phyloP scores from a whole-genome alignment of 2,113 vertebrate species.

The Hucho hucho region DNA sequence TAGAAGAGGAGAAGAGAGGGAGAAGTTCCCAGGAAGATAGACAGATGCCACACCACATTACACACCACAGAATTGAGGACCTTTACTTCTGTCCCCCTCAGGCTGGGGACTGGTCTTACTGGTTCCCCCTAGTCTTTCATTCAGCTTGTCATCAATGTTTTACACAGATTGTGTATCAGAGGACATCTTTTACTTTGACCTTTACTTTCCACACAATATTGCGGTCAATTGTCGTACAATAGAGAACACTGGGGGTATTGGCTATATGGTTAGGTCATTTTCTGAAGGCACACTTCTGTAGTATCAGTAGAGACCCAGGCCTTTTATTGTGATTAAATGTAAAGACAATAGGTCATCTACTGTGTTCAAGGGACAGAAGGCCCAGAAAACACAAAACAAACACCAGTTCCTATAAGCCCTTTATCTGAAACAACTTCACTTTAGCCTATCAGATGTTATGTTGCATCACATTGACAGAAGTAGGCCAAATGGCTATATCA shows the following conservation, averaged over 20 bases:
- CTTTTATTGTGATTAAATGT: background rate
- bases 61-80: conserved; percentile 6
- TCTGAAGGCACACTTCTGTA: background rate
- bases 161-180: background rate
- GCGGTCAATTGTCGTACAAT: no score
- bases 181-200: background rate
- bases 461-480: no score
- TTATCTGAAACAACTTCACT: background rate
- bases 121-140: background rate
- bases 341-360: background rate
- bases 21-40: conserved; percentile 22
- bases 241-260: no score
- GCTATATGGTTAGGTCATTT: background rate
- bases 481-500: no score
- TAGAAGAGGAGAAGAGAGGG: background rate
- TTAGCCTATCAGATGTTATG: background rate
- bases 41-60: conserved; percentile 44
- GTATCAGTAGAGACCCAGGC: background rate
- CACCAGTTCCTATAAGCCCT: background rate
- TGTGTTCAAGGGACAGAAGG: background rate
- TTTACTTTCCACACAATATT: background rate
- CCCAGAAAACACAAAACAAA: background rate
- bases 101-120: background rate
- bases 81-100: conserved; percentile 12
- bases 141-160: conserved; percentile 1